phyloP scores from a whole-genome alignment of 2,888 invertebrate genomes.

The Chrysina gloriosa region DNA sequence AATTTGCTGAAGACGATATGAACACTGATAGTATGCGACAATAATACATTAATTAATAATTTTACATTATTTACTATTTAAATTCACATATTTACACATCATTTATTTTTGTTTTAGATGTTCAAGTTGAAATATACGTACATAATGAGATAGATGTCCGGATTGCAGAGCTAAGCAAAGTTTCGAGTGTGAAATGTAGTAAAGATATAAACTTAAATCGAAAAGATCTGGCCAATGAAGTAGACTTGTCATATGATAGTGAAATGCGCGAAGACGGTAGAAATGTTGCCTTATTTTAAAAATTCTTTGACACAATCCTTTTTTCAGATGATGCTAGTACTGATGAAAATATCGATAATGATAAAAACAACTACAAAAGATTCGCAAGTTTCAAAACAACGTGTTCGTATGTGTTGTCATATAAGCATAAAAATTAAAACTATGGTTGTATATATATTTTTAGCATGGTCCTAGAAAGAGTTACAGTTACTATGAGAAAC shows the following conservation, averaged over 20 bases:
- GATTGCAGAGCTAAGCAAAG: too few relatives aligned
- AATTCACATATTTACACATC: neutral
- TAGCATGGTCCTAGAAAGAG: slow-evolving; percentile 35
- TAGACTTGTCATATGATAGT: too few relatives aligned
- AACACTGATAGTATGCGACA: neutral
- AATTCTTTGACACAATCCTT: too few relatives aligned
- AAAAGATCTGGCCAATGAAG: too few relatives aligned
- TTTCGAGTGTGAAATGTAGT: too few relatives aligned
- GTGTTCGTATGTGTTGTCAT: slow-evolving; percentile 1
- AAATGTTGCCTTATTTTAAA: too few relatives aligned
- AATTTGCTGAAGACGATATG: slow-evolving; percentile 42
- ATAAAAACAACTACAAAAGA: neutral
- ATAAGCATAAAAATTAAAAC: neutral
- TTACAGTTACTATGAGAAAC: slow-evolving; percentile 22
- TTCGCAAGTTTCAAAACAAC: neutral
- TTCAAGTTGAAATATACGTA: too few relatives aligned
- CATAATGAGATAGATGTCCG: too few relatives aligned
- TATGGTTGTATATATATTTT: slow-evolving; percentile 14
- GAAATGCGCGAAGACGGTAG: too few relatives aligned
- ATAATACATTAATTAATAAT: neutral
- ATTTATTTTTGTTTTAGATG: neutral
- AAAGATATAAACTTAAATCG: too few relatives aligned
- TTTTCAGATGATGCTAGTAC: too few relatives aligned
- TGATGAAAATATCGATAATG: neutral
- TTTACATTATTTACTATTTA: slow-evolving; percentile 3